Conservation (phyloP, 2,113 vertebrate genomes). For the Sminthopsis crassicaudata region DNA sequence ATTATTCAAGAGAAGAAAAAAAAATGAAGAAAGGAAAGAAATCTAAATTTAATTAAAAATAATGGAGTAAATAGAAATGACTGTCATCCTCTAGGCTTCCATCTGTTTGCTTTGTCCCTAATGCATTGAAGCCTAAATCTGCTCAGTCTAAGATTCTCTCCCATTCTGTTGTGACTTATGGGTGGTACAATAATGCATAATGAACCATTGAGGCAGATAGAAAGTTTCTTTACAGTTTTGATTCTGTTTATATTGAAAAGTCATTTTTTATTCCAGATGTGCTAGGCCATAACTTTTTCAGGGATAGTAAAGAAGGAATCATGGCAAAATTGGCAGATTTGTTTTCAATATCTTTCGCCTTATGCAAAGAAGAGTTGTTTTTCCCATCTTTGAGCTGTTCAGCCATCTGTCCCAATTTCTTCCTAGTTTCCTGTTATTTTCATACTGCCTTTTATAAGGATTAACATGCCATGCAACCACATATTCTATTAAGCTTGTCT, state of each 20-base stretch:
- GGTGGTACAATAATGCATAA: constrained; percentile 43
- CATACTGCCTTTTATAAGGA: constrained; percentile 75
- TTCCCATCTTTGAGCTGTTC: constrained; percentile 74
- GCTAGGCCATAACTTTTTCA: constrained; percentile 51
- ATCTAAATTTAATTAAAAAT: not conserved
- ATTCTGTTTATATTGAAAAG: constrained; percentile 60
- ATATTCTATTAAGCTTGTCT: constrained; percentile 81
- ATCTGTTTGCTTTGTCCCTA: constrained; percentile 38
- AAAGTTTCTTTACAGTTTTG: constrained; percentile 43
- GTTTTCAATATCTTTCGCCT: constrained; percentile 15
- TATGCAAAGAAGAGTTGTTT: constrained; percentile 69
- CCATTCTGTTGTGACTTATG: constrained; percentile 40
- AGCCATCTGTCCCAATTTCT: constrained; percentile 68
- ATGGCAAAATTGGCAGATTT: constrained; percentile 25
- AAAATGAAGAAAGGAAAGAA: not conserved
- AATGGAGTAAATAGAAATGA: not conserved
- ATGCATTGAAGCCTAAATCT: not conserved
- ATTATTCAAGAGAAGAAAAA: constrained; percentile 23
- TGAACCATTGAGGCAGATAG: constrained; percentile 54
- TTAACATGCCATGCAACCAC: constrained; percentile 58
- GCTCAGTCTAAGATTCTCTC: constrained; percentile 51
- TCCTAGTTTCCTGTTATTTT: constrained; percentile 80
- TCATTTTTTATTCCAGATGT: constrained; percentile 61
- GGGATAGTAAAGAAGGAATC: not conserved
- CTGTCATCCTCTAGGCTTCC: not conserved